These are phyloP conservation scores for Meliscaeva auricollis DNA, from an alignment of 2,888 invertebrate genomes.

Conservation along the genomic window DNA sequence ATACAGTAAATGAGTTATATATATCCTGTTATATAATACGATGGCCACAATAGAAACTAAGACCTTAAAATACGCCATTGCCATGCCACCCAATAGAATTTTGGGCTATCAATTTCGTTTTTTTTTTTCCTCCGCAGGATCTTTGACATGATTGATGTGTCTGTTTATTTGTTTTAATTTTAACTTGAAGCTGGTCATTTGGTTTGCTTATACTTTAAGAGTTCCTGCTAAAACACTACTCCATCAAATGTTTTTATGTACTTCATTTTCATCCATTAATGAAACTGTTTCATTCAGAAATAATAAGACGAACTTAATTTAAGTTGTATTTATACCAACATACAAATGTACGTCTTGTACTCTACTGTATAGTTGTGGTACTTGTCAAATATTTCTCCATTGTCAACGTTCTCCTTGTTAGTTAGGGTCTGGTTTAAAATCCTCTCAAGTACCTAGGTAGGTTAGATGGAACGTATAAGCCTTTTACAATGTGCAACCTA, in stretches of 20 bases:
- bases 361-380: not conserved
- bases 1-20: slow-evolving; percentile 38
- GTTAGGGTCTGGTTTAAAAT: not conserved
- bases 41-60: slow-evolving; percentile 26
- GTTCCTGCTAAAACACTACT: slow-evolving; percentile 31
- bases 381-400: slow-evolving; percentile 7
- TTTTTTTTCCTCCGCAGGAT: not conserved
- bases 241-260: slow-evolving; percentile 37
- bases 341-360: not conserved
- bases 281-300: slow-evolving; percentile 24
- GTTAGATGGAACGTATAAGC: not conserved
- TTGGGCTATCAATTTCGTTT: not conserved
- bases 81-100: not conserved
- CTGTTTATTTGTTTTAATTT: slow-evolving; percentile 44
- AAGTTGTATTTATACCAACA: not conserved
- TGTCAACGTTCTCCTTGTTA: not conserved
- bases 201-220: slow-evolving; percentile 29
- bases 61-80: slow-evolving; percentile 13
- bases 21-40: slow-evolving; percentile 10
- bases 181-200: slow-evolving; percentile 31
- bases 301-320: slow-evolving; percentile 28
- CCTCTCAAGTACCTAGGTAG: slow-evolving; percentile 5
- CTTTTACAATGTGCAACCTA: not conserved
- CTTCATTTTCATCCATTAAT: slow-evolving; percentile 20
- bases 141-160: slow-evolving; percentile 59